Percentiles rank a stretch among this genome's conserved stretches.
Conservation (phyloP, 2,888 invertebrate genomes). For the Calliopum simillimum region DNA sequence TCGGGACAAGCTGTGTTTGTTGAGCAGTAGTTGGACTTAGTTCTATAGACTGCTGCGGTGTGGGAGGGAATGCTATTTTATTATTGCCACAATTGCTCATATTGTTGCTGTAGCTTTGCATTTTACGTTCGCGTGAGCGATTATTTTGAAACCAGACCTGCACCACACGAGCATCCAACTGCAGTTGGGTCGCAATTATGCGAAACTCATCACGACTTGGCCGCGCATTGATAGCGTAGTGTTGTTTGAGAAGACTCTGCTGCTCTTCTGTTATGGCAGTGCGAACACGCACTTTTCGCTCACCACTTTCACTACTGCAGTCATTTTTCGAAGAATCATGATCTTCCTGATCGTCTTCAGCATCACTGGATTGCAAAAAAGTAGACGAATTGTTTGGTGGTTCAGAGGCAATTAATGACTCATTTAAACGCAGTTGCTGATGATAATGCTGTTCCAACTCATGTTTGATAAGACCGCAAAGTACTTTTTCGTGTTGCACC, state of each 20-base stretch:
- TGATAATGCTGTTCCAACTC: constrained; percentile 78
- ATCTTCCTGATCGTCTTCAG: constrained; percentile 64
- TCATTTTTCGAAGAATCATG: constrained; percentile 67
- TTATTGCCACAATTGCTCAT: constrained; percentile 38
- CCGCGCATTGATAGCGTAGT: constrained; percentile 90
- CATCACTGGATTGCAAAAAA: constrained; percentile 66
- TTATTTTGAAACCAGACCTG: constrained; percentile 98
- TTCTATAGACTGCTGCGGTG: constrained; percentile 41
- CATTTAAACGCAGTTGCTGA: constrained; percentile 68
- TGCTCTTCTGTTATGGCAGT: constrained; percentile 96
- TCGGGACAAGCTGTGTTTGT: constrained; percentile 44
- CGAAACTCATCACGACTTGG: constrained; percentile 95
- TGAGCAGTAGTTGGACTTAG: neutral
- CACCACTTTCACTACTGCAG: constrained; percentile 71
- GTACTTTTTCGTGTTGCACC: constrained; percentile 79
- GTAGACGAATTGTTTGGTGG: constrained; percentile 42
- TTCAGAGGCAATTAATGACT: constrained; percentile 3
- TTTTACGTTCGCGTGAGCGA: constrained; percentile 86
- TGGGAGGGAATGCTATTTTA: neutral
- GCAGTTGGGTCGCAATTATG: constrained; percentile 83
- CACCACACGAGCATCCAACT: constrained; percentile 82
- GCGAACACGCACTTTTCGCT: constrained; percentile 88
- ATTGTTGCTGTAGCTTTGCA: constrained; percentile 65
- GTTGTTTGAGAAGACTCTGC: constrained; percentile 86
- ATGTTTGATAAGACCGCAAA: constrained; percentile 68